Conservation (phyloP, 1,140 invertebrate genomes). For the Eulimnadia texana region DNA sequence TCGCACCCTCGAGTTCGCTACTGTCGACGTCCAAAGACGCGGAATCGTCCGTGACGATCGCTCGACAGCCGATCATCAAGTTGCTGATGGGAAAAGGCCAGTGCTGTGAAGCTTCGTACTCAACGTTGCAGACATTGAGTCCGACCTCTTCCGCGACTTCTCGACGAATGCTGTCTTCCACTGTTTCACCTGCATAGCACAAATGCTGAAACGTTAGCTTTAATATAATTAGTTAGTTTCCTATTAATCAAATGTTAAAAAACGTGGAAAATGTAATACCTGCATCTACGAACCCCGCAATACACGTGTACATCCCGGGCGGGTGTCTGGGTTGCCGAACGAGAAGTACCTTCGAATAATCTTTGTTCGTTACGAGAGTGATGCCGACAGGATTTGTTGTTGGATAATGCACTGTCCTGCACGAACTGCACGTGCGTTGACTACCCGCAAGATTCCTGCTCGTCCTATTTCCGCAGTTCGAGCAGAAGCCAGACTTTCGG, state of each 20-base stretch:
- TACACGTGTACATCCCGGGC: constrained; percentile 38
- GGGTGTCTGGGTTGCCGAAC: constrained; percentile 35
- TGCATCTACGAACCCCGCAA: constrained; percentile 43
- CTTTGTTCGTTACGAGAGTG: constrained; percentile 33
- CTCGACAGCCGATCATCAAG: constrained; percentile 40
- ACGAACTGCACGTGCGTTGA: constrained; percentile 26
- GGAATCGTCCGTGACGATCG: constrained; percentile 21
- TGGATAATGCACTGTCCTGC: constrained; percentile 24
- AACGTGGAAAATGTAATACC: constrained; percentile 26
- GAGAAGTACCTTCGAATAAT: constrained; percentile 33
- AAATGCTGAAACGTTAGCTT: not conserved
- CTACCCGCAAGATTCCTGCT: constrained; percentile 27
- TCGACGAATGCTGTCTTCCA: constrained; percentile 38
- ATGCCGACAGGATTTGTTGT: constrained; percentile 38
- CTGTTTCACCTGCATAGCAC: constrained; percentile 33
- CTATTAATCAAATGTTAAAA: too few relatives aligned
- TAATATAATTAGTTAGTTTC: too few relatives aligned
- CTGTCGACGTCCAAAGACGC: constrained; percentile 1
- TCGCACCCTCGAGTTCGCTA: constrained; percentile 37
- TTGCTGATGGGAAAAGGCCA: constrained; percentile 40
- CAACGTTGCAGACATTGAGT: constrained; percentile 34
- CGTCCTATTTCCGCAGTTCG: constrained; percentile 30
- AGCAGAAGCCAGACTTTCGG: constrained; percentile 31
- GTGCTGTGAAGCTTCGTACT: constrained; percentile 38
- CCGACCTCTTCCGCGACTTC: constrained; percentile 44